phyloP scores from a whole-genome alignment of 2,888 invertebrate genomes.

The Limenitis arthemis region DNA sequence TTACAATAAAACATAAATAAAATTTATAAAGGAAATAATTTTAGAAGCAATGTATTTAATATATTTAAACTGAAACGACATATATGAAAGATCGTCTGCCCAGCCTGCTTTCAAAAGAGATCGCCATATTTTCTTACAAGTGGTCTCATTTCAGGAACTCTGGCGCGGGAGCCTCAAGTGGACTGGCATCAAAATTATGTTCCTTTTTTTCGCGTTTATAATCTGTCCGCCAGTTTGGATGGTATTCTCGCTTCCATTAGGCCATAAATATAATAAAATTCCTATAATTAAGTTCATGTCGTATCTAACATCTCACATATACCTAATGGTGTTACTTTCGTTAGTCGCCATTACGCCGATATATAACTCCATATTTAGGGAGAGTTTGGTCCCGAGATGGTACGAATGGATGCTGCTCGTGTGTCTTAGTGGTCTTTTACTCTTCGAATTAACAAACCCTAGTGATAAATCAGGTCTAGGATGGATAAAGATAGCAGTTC shows the following conservation, averaged over 20 bases:
- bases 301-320: slow-evolving; percentile 98
- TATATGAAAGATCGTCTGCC: too few relatives aligned
- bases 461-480: slow-evolving; percentile 98
- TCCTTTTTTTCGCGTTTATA: slow-evolving; percentile 93
- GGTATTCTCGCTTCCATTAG: slow-evolving; percentile 93
- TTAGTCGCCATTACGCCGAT: slow-evolving; percentile 92
- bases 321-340: slow-evolving; percentile 93
- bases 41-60: too few relatives aligned
- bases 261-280: slow-evolving; percentile 96
- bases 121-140: slow-evolving; percentile 11
- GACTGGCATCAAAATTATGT: slow-evolving; percentile 95
- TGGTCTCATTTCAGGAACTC: slow-evolving; percentile 80
- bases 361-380: slow-evolving; percentile 83
- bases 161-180: slow-evolving; percentile 98
- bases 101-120: background rate
- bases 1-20: too few relatives aligned
- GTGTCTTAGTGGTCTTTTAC: slow-evolving; percentile 94
- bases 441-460: slow-evolving; percentile 97
- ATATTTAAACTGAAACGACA: too few relatives aligned
- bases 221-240: slow-evolving; percentile 97
- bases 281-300: slow-evolving; percentile 99
- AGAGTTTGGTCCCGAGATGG: slow-evolving; percentile 90
- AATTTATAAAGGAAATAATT: too few relatives aligned
- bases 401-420: slow-evolving; percentile 96
- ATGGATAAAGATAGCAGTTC: slow-evolving; percentile 91